These are phyloP conservation scores for Synaphobranchus kaupii DNA, from an alignment of 2,797 vertebrate species.

Conservation along the genomic window DNA sequence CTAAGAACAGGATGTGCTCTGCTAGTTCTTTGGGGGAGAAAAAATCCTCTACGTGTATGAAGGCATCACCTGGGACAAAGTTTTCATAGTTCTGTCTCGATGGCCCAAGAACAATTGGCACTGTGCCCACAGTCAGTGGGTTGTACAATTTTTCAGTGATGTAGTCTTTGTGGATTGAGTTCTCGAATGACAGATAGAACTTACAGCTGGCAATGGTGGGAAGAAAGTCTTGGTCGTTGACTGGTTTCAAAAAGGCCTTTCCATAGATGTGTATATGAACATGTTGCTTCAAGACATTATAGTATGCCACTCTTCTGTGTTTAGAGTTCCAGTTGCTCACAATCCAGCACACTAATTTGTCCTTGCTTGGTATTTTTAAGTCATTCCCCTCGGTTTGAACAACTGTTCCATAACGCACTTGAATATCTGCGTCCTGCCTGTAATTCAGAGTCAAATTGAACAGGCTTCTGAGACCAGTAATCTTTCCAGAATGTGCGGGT, in stretches of 20 bases:
- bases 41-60: conserved; percentile 97
- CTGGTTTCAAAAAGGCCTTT: conserved; percentile 91
- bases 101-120: conserved; percentile 91
- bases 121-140: conserved; percentile 89
- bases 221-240: conserved; percentile 89
- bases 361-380: conserved; percentile 87
- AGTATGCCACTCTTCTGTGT: conserved; percentile 92
- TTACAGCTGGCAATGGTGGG: conserved; percentile 94
- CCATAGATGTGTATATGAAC: conserved; percentile 93
- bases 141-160: conserved; percentile 98
- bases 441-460: conserved; percentile 83
- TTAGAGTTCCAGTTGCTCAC: conserved; percentile 98
- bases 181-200: conserved; percentile 97
- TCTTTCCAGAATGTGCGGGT: conserved; percentile 78
- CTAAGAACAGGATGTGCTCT: conserved; percentile 89
- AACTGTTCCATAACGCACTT: conserved; percentile 82
- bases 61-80: conserved; percentile 92
- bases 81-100: conserved; percentile 95
- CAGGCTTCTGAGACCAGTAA: conserved; percentile 78
- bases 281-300: conserved; percentile 93
- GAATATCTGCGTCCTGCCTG: conserved; percentile 79
- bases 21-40: conserved; percentile 90
- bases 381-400: conserved; percentile 76
- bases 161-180: conserved; percentile 97
- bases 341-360: conserved; percentile 94